phyloP scores from a whole-genome alignment of 2,797 vertebrate genomes.

The Fringilla coelebs region DNA sequence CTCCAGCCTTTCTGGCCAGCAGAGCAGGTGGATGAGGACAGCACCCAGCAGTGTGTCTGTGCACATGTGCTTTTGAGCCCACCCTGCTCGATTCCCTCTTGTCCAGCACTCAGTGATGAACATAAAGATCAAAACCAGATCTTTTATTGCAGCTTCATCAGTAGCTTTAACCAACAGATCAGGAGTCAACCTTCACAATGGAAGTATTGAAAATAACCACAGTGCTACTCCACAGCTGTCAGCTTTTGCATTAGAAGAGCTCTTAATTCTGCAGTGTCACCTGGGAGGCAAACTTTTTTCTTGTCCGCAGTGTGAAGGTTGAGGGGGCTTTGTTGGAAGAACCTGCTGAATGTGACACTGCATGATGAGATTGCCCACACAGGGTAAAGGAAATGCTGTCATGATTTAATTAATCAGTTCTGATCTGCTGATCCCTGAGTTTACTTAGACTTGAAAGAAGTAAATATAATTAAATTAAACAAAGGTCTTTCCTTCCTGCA shows the following conservation, averaged over 20 bases:
- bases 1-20: background rate
- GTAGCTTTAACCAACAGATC: background rate
- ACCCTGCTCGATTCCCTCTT: background rate
- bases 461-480: slow-evolving; percentile 69
- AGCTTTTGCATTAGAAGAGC: background rate
- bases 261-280: background rate
- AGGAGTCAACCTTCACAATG: background rate
- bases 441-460: slow-evolving; percentile 71
- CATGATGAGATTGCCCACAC: background rate
- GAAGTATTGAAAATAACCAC: background rate
- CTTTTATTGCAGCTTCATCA: background rate
- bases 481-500: slow-evolving; percentile 24
- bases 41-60: background rate
- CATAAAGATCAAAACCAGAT: background rate
- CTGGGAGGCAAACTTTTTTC: background rate
- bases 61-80: background rate
- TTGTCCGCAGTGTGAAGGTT: background rate
- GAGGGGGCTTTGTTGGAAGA: background rate
- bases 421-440: slow-evolving; percentile 20
- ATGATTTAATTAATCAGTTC: slow-evolving; percentile 61
- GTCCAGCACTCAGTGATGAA: background rate
- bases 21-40: background rate
- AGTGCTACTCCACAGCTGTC: background rate
- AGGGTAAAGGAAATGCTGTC: slow-evolving; percentile 20
- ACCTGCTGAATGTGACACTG: background rate